Percentiles rank a stretch among this genome's conserved stretches.
These are phyloP conservation scores for Colinus virginianus DNA, from an alignment of 2,113 vertebrate species.

Conservation along the genomic window DNA sequence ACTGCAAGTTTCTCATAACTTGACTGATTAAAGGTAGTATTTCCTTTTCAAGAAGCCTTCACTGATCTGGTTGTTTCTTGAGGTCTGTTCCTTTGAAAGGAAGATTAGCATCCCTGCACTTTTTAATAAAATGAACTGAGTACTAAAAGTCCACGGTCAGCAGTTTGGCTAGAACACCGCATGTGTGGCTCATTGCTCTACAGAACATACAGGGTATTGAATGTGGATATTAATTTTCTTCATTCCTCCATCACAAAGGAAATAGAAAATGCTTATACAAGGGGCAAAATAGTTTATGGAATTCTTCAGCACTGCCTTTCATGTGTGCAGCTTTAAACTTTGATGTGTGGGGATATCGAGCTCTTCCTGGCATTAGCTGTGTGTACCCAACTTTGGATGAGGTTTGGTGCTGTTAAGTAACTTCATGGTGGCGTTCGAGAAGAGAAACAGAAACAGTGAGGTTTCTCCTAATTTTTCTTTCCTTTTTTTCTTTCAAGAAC, in stretches of 20 bases:
- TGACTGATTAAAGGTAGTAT: conserved; percentile 7
- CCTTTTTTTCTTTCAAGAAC: not conserved
- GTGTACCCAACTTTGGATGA: not conserved
- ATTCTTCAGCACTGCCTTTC: not conserved
- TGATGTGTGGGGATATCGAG: not conserved
- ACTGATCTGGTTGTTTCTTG: not conserved
- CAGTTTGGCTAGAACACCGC: conserved; percentile 1
- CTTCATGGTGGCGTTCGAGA: not conserved
- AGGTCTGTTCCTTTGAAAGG: conserved; percentile 9
- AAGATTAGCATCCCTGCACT: conserved; percentile 11
- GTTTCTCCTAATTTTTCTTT: not conserved
- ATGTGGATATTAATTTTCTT: conserved; percentile 38
- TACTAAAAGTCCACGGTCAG: conserved; percentile 36
- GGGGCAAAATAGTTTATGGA: not conserved
- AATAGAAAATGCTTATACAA: not conserved
- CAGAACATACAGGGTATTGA: conserved; percentile 32
- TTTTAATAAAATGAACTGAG: conserved; percentile 5
- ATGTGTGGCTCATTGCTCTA: conserved; percentile 11
- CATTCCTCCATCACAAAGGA: not conserved
- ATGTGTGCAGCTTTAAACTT: not conserved
- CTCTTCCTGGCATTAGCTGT: not conserved
- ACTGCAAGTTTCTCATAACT: not conserved
- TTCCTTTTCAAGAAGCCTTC: not conserved
- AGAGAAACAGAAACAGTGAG: not conserved
- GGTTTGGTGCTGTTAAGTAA: not conserved